Conservation (phyloP, 2,797 vertebrate species). For the Megalops cyprinoides region DNA sequence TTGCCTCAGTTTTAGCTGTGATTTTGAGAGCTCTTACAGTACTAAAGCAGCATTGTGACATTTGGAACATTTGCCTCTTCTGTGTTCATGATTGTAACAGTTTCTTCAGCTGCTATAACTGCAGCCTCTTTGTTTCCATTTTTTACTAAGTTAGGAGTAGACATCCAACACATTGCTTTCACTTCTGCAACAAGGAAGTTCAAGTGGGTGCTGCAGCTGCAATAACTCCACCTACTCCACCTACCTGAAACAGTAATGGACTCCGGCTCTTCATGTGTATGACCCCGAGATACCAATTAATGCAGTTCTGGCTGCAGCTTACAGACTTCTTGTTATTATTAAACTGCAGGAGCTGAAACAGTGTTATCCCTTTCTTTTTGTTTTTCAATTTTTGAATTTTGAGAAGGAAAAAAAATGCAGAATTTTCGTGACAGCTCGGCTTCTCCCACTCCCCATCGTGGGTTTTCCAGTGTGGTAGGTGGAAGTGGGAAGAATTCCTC, state of each 20-base stretch:
- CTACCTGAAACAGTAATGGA: constrained; percentile 52
- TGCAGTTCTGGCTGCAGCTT: constrained; percentile 49
- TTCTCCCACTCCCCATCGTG: constrained; percentile 69
- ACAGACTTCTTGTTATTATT: constrained; percentile 26
- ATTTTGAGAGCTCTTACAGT: constrained; percentile 55
- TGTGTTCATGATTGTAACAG: constrained; percentile 55
- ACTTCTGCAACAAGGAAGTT: constrained; percentile 25
- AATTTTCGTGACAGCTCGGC: constrained; percentile 78
- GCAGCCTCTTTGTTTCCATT: constrained; percentile 26
- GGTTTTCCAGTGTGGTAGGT: constrained; percentile 67
- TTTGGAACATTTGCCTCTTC: constrained; percentile 50
- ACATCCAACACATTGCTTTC: constrained; percentile 25
- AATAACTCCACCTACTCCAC: constrained; percentile 52
- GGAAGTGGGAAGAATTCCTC: constrained; percentile 64
- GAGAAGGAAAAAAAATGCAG: constrained; percentile 69
- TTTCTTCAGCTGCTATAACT: constrained; percentile 40
- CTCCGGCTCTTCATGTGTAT: constrained; percentile 57
- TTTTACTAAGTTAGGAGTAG: constrained; percentile 40
- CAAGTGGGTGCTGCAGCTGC: constrained; percentile 48
- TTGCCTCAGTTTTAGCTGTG: constrained; percentile 16
- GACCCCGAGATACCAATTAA: constrained; percentile 46
- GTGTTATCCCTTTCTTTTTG: constrained; percentile 55
- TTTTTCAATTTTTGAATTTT: constrained; percentile 36
- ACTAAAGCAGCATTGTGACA: constrained; percentile 57
- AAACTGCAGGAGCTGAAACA: constrained; percentile 48